Conservation (phyloP, 2,113 vertebrate genomes). For the Clarias magur region DNA sequence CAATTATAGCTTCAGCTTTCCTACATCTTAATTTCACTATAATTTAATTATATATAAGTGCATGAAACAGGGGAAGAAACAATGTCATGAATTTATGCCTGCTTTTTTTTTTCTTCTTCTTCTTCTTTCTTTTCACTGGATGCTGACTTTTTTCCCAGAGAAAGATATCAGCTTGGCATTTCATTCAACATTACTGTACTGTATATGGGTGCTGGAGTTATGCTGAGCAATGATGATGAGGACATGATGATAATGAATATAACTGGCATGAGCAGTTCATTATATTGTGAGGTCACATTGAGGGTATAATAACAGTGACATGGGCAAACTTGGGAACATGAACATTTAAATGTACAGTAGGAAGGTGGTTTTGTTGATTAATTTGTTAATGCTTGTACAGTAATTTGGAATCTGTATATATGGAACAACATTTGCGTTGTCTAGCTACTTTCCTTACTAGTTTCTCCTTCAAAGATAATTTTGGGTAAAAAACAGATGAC, state of each 20-base stretch:
- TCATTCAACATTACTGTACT: neutral
- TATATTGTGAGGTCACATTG: neutral
- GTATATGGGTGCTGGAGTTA: slow-evolving; percentile 14
- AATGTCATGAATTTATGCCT: neutral
- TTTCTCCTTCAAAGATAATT: neutral
- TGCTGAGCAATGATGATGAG: slow-evolving; percentile 16
- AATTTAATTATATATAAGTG: neutral
- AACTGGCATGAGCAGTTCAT: neutral
- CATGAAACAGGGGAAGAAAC: neutral
- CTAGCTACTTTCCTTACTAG: neutral
- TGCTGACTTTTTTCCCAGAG: neutral
- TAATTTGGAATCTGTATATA: neutral
- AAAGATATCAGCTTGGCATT: neutral
- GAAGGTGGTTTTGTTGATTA: neutral
- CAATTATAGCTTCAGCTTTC: neutral
- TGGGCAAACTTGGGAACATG: neutral
- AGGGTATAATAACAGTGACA: neutral
- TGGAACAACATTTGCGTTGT: neutral
- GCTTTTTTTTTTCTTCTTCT: neutral
- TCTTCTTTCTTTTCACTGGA: neutral
- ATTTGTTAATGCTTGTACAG: no score
- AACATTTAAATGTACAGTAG: neutral
- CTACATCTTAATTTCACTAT: neutral
- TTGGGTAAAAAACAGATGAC: neutral
- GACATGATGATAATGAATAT: neutral